Evolutionary conservation across 2,888 invertebrate genomes (phyloP).

Genomic region (Mactromeris polynyma): DNA sequence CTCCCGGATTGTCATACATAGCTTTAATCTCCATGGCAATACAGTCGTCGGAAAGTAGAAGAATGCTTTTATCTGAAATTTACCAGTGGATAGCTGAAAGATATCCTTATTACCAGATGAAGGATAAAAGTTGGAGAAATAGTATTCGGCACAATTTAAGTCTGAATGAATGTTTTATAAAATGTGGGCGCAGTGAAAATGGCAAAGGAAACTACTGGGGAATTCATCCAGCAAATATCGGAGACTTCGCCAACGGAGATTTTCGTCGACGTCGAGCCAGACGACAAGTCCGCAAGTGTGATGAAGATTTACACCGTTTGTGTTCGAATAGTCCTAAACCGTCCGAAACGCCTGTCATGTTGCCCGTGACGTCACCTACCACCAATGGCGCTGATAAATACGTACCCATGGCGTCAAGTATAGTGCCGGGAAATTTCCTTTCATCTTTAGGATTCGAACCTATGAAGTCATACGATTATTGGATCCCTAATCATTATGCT

Average conservation of each 20-base stretch:
- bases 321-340: constrained; percentile 45
- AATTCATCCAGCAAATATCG: constrained; percentile 98
- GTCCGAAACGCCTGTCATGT: not conserved
- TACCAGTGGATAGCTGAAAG: constrained; percentile 99
- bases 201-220: constrained; percentile 99
- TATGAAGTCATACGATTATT: constrained; percentile 37
- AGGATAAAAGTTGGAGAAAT: constrained; percentile 93
- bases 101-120: constrained; percentile 93
- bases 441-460: constrained; percentile 50
- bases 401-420: constrained; percentile 69
- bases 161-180: constrained; percentile 98
- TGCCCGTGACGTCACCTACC: not conserved
- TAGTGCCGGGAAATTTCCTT: constrained; percentile 56
- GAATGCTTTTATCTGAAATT: constrained; percentile 98
- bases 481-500: constrained; percentile 27
- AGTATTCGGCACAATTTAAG: constrained; percentile 98
- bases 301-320: constrained; percentile 67
- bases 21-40: constrained; percentile 99
- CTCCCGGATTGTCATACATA: constrained; percentile 88
- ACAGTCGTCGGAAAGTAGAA: constrained; percentile 95
- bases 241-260: constrained; percentile 98
- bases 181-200: constrained; percentile 98
- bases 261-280: constrained; percentile 98
- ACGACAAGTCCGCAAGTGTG: constrained; percentile 94
- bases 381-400: constrained; percentile 49